Base-by-base conservation (phyloP, 2,797 vertebrate genomes). In the Benthosema pterotum region DNA sequence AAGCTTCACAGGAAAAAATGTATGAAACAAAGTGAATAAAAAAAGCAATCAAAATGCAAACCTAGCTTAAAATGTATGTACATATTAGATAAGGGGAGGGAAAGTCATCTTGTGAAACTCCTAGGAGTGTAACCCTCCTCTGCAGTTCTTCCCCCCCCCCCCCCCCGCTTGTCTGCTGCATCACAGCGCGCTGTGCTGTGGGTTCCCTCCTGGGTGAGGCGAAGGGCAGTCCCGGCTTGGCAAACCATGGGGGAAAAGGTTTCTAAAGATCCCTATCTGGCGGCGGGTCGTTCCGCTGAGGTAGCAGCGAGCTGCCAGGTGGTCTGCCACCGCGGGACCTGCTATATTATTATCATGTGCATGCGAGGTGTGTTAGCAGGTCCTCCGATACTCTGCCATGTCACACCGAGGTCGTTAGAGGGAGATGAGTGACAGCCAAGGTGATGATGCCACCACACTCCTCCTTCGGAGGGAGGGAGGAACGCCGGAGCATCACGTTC, bases 351-450 rank as follows among this genome's bases (percentile, higher is more conserved):
- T 22, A 22, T 25, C 5, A 25, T 25, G 1, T 38, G 32, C 32
- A 38, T 38, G 32, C 60, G 64, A 69, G 70, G 73, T n/a, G 66
- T 72, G 77, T 62, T 52, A 74, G 67, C 71, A 84, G 69, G n/a
- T n/a, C 14, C 55, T 81, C 75, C 75, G 70, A 79, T 60, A 68
- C 53, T 67, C 43, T 63, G 57, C 19, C 63, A 83, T 85, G 85
- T 84, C 75, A 75, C 56, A 60, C 66, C 69, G 86, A 86, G 87
- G 85, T 88, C 83, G 79, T 87, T 82, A 74, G 70, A 76, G 69
- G 72, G 63, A 25, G 69, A 19, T 85, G 87, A 88, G 70, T 88
- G 86, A 85, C 82, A 84, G 85, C 32, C 79, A 73, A 88, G 87
- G 85, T 80, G 85, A 89, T 82, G 75, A 89, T 82, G 75, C 74